Evolutionary conservation across 2,888 invertebrate genomes (phyloP).

Genomic region (Augochlorella aurata): DNA sequence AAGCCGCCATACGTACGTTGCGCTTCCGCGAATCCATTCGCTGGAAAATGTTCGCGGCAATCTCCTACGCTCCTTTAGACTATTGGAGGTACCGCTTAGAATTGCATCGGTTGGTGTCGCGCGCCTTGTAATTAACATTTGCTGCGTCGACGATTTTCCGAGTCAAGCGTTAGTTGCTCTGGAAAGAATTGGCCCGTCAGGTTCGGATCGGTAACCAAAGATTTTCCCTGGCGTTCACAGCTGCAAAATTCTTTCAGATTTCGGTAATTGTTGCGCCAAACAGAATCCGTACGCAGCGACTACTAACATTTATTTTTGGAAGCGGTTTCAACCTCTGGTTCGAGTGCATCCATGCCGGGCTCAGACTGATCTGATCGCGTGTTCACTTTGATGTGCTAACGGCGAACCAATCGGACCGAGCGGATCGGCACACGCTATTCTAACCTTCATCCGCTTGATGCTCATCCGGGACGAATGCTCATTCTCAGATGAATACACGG

Average conservation of each 20-base stretch:
- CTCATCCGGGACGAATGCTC: neutral
- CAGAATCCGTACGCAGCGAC: neutral
- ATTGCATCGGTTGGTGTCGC: too few relatives aligned
- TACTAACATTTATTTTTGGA: neutral
- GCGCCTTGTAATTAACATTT: neutral
- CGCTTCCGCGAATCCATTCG: neutral
- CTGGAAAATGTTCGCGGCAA: neutral
- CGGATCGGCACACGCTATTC: neutral
- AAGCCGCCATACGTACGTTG: neutral
- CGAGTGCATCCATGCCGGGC: neutral
- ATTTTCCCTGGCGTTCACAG: neutral
- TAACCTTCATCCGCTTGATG: neutral
- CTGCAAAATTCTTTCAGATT: neutral
- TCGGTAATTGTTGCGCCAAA: neutral
- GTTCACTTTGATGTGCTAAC: conserved; percentile 5
- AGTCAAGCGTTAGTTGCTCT: neutral
- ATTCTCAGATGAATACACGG: conserved; percentile 13
- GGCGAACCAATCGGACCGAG: conserved; percentile 3
- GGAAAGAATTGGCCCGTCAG: too few relatives aligned
- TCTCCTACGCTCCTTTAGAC: neutral
- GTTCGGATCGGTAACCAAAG: too few relatives aligned
- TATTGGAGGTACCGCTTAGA: neutral
- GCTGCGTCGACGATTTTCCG: neutral
- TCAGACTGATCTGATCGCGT: neutral
- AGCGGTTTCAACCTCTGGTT: neutral